phyloP scores from a whole-genome alignment of 1,140 invertebrate genomes.

The Tetranychus cinnabarinus region DNA sequence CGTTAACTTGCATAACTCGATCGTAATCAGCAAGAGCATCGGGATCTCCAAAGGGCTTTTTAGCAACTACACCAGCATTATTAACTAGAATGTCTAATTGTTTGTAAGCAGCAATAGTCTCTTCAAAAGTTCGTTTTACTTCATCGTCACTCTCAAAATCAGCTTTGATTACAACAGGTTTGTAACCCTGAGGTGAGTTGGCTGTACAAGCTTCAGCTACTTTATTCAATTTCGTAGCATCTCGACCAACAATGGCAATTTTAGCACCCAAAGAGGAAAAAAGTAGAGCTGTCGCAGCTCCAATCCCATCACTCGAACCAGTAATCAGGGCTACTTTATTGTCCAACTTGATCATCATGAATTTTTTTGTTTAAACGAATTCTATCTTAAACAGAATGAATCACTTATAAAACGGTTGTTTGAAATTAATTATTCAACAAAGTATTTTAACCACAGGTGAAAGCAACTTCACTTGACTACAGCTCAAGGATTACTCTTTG shows the following conservation, averaged over 20 bases:
- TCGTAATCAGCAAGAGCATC: neutral
- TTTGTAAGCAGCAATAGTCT: neutral
- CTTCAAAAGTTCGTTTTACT: neutral
- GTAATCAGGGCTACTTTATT: neutral
- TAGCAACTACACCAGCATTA: too few relatives aligned
- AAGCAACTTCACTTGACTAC: too few relatives aligned
- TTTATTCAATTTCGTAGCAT: constrained; percentile 35
- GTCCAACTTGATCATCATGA: neutral
- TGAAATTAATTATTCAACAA: too few relatives aligned
- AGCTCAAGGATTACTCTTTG: too few relatives aligned
- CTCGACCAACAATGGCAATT: constrained; percentile 44
- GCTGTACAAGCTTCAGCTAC: constrained; percentile 36
- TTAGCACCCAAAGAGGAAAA: constrained; percentile 44
- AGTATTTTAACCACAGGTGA: too few relatives aligned
- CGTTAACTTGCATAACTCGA: neutral
- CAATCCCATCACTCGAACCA: constrained; percentile 58
- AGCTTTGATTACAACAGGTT: neutral
- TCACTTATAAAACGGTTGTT: too few relatives aligned
- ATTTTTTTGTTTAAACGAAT: too few relatives aligned
- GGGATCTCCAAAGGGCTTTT: neutral
- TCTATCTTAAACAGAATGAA: too few relatives aligned
- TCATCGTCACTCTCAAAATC: neutral
- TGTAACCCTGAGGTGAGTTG: constrained; percentile 16
- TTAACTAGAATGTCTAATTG: neutral
- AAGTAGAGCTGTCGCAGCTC: constrained; percentile 46